Percentiles rank a stretch among this genome's conserved stretches.
Evolutionary conservation across 2,888 invertebrate species (phyloP).

Genomic region (Drosophila ochracea): DNA sequence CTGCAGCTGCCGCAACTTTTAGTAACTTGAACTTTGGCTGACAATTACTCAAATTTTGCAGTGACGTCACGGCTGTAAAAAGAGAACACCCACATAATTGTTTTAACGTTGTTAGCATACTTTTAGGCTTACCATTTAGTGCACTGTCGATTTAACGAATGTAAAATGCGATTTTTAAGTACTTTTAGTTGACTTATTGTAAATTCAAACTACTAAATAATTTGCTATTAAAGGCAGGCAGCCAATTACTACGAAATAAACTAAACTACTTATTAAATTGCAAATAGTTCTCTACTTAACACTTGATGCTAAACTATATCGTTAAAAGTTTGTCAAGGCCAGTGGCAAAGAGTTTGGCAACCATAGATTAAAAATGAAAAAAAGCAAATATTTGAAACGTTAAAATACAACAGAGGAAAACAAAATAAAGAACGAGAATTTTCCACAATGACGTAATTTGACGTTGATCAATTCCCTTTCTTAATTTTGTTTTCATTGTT

Average conservation of each 20-base stretch:
- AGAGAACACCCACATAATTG: constrained; percentile 4
- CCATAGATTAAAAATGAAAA: constrained; percentile 43
- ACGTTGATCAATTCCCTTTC: constrained; percentile 29
- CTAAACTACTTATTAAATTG: constrained; percentile 50
- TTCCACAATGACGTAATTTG: constrained; percentile 5
- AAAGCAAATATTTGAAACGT: constrained; percentile 31
- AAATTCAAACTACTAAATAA: constrained; percentile 44
- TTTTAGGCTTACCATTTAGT: constrained; percentile 49
- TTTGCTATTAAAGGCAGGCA: constrained; percentile 39
- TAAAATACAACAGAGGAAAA: constrained; percentile 10
- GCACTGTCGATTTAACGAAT: constrained; percentile 10
- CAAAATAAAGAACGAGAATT: constrained; percentile 27
- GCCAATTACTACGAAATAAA: constrained; percentile 42
- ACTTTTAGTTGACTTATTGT: constrained; percentile 28
- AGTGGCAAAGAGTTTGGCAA: constrained; percentile 52
- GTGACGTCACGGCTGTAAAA: constrained; percentile 36
- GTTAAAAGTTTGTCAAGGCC: constrained; percentile 55
- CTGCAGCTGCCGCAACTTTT: constrained; percentile 37
- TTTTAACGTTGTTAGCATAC: constrained; percentile 52
- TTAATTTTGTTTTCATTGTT: constrained; percentile 25
- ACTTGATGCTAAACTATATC: constrained; percentile 41
- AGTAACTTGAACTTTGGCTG: constrained; percentile 43
- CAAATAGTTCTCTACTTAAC: constrained; percentile 59
- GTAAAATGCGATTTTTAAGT: constrained; percentile 19
- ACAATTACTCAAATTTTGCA: constrained; percentile 34